phyloP scores from a whole-genome alignment of 1,140 invertebrate species.

The Aphelinus atriplicis region DNA sequence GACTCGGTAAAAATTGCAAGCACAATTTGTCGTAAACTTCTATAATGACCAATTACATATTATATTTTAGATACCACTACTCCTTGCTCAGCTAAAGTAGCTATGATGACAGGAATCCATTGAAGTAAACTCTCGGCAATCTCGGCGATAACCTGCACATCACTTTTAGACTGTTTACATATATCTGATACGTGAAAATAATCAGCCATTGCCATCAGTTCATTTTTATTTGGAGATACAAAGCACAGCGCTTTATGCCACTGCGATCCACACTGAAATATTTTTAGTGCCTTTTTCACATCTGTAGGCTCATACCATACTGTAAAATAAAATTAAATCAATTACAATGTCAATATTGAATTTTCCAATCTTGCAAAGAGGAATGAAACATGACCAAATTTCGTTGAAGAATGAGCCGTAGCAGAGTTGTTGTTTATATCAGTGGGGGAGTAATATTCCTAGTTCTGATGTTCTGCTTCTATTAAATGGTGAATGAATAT shows the following conservation, averaged over 20 bases:
- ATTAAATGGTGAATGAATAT: too few relatives aligned
- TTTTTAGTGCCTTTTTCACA: constrained; percentile 66
- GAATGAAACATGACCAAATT: too few relatives aligned
- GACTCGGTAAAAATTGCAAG: too few relatives aligned
- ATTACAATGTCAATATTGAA: too few relatives aligned
- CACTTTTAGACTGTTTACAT: constrained; percentile 32
- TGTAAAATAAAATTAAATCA: constrained; percentile 53
- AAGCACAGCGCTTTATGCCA: constrained; percentile 64
- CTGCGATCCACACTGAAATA: constrained; percentile 61
- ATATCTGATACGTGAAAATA: constrained; percentile 49
- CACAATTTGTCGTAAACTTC: too few relatives aligned
- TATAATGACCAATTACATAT: too few relatives aligned
- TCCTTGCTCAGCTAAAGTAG: constrained; percentile 60
- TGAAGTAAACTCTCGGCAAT: constrained; percentile 52
- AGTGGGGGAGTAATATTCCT: too few relatives aligned
- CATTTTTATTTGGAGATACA: constrained; percentile 71
- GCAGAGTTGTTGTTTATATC: too few relatives aligned
- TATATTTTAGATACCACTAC: constrained; percentile 52
- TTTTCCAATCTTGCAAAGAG: too few relatives aligned
- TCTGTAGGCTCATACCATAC: constrained; percentile 78
- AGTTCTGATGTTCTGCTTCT: too few relatives aligned
- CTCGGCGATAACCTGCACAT: constrained; percentile 42
- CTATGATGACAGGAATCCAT: constrained; percentile 56
- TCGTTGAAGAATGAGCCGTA: too few relatives aligned
- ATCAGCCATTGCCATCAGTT: constrained; percentile 62